Percentiles rank a stretch among this genome's conserved stretches.
Evolutionary conservation across 2,113 vertebrate species (phyloP).

Genomic region (Rhagologus leucostigma): DNA sequence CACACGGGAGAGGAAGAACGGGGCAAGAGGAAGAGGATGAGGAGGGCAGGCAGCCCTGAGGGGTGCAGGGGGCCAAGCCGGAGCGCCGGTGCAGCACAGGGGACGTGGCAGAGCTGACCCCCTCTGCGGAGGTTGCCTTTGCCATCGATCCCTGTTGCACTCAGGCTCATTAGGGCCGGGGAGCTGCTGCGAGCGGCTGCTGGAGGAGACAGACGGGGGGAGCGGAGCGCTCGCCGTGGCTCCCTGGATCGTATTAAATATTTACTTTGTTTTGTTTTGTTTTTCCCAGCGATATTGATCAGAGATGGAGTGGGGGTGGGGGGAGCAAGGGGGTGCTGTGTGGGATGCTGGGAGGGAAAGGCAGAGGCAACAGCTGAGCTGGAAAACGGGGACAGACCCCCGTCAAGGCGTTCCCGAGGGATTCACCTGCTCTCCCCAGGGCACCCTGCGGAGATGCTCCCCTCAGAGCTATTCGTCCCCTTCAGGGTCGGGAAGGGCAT

Average conservation of each 20-base stretch:
- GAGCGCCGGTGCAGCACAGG: not conserved
- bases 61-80: not conserved
- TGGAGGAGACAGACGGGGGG: slow-evolving; percentile 18
- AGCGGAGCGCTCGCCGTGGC: not conserved
- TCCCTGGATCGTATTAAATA: slow-evolving; percentile 68
- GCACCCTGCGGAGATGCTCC: not conserved
- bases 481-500: not conserved
- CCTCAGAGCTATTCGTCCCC: not conserved
- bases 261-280: slow-evolving; percentile 67
- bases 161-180: slow-evolving; percentile 30
- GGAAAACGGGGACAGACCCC: not conserved
- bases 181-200: slow-evolving; percentile 31
- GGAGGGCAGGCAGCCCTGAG: not conserved
- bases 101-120: not conserved
- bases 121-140: not conserved
- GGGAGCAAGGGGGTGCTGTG: not conserved
- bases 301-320: not conserved
- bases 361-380: not conserved
- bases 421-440: not conserved
- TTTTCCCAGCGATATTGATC: slow-evolving; percentile 56
- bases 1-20: not conserved
- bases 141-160: slow-evolving; percentile 51
- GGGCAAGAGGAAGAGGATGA: not conserved
- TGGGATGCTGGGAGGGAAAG: not conserved
- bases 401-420: not conserved